Conservation (phyloP, 2,113 vertebrate species). For the Trematocara nigrifrons region DNA sequence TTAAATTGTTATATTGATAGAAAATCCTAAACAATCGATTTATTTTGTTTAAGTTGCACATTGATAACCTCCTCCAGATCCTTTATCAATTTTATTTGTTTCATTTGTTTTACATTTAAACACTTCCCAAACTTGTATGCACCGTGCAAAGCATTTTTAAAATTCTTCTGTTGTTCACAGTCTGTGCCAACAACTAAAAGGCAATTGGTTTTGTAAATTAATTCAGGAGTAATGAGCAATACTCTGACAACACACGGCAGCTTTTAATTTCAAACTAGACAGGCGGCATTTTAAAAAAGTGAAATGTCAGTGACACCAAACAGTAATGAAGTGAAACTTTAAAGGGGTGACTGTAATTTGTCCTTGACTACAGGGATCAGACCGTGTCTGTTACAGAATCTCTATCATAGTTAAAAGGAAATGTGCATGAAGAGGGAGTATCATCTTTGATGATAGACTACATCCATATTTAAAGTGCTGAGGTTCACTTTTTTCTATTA, state of each 20-base stretch:
- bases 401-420: not conserved
- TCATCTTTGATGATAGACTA: not conserved
- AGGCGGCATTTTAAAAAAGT: not conserved
- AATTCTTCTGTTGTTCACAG: not conserved
- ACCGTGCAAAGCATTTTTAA: not conserved
- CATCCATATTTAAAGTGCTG: not conserved
- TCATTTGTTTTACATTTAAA: not conserved
- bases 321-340: not conserved
- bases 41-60: not conserved
- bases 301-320: not conserved
- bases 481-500: not conserved
- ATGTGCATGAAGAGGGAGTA: not conserved
- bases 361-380: not conserved
- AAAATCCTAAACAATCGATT: not conserved
- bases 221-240: not conserved
- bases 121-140: not conserved
- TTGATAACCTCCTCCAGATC: not conserved
- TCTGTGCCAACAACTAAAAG: not conserved
- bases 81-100: not conserved
- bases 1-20: not conserved
- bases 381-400: not conserved
- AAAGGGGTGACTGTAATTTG: not conserved
- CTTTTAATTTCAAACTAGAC: not conserved
- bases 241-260: not conserved
- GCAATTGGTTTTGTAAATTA: not conserved